Evolutionary conservation across 2,113 vertebrate genomes (phyloP).

Genomic region (Perca flavescens): DNA sequence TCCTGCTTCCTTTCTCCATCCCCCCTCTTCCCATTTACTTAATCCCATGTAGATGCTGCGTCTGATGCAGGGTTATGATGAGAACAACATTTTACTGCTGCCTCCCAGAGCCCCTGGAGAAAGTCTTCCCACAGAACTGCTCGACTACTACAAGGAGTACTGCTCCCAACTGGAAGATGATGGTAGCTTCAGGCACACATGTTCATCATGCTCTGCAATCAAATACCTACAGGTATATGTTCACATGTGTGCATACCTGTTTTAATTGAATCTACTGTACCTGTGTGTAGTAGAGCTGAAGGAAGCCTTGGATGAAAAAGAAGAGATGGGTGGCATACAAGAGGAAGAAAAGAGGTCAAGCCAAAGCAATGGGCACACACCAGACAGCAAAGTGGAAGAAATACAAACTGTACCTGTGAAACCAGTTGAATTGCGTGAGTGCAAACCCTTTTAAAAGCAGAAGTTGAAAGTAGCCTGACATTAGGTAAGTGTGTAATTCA

Average conservation of each 20-base stretch:
- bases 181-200: conserved; percentile 48
- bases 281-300: conserved; percentile 49
- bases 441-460: not conserved
- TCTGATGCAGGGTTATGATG: conserved; percentile 83
- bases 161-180: conserved; percentile 69
- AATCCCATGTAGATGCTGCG: conserved; percentile 85
- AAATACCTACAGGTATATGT: not conserved
- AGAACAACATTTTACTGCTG: conserved; percentile 84
- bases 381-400: conserved; percentile 72
- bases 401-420: conserved; percentile 13
- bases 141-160: conserved; percentile 84
- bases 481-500: not conserved
- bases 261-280: conserved; percentile 9
- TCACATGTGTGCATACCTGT: not conserved
- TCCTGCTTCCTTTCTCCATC: not conserved
- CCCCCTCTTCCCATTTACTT: not conserved
- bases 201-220: not conserved
- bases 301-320: conserved; percentile 20
- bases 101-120: conserved; percentile 87
- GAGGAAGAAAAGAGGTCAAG: conserved; percentile 52
- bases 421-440: conserved; percentile 54
- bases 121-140: conserved; percentile 87
- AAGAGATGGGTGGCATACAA: conserved; percentile 46
- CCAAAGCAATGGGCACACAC: conserved; percentile 21
- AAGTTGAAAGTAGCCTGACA: not conserved